phyloP scores from a whole-genome alignment of 2,888 invertebrate species.

The Salticus scenicus region DNA sequence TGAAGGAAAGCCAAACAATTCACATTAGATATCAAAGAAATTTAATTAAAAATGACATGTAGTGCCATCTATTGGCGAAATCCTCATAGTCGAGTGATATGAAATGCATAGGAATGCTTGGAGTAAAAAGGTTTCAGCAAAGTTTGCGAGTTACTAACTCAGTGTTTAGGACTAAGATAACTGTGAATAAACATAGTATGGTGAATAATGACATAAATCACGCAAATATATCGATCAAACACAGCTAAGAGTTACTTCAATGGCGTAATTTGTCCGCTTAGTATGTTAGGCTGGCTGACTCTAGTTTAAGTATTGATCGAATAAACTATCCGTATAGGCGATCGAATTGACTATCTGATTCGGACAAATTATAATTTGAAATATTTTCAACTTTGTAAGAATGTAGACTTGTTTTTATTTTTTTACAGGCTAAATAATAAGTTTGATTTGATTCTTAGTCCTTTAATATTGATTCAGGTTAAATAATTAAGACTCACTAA shows the following conservation, averaged over 20 bases:
- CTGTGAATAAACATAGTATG: not conserved
- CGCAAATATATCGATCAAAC: not conserved
- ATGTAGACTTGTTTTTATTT: too few species aligned
- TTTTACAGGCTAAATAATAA: too few species aligned
- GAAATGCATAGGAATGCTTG: not conserved
- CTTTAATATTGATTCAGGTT: too few species aligned
- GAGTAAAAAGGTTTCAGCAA: not conserved
- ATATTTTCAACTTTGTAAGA: too few species aligned
- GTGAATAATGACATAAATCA: constrained; percentile 1
- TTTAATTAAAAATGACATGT: not conserved
- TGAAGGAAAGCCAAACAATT: not conserved
- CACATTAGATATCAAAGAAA: not conserved
- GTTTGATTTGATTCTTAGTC: too few species aligned
- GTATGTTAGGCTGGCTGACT: not conserved
- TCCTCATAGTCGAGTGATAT: not conserved
- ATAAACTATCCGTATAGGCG: not conserved
- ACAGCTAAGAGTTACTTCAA: not conserved
- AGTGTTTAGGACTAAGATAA: not conserved
- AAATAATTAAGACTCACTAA: too few species aligned
- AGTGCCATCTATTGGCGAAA: not conserved
- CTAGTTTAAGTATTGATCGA: not conserved
- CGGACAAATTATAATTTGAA: not conserved
- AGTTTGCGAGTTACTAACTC: not conserved
- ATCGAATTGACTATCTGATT: not conserved
- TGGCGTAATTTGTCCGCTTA: not conserved